Base-by-base conservation (phyloP, 2,888 invertebrate species). In the Mimas tiliae region DNA sequence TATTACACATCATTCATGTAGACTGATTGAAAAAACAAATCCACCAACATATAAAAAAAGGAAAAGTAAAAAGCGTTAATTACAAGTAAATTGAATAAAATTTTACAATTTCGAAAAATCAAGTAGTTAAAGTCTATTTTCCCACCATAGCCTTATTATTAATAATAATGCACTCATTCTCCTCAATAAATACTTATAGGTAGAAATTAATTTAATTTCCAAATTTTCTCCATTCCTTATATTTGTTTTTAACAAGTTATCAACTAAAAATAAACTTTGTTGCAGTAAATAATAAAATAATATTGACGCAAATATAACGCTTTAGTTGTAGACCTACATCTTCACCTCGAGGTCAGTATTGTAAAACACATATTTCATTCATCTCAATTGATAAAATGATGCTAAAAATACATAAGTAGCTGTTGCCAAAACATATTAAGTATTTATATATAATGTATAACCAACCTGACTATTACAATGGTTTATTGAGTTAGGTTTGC, bases 401-500 rank as follows among this genome's bases (percentile, higher is more conserved):
- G 38, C 45, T 52, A 53, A 53, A 47, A n/a, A 16, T 27, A 45
- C 11, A 38, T 9, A 14, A 42, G 21, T 21, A 21, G 38, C 16
- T 7, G 19, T 12, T 16, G 21, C 21, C 16, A 38, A 38, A 38
- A 21, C 42, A 64, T n/a, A n/a, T 51, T 9, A 33, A 21, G 52
- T 53, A 48, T 48, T 48, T 27, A 64, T 64, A 11, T 42, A 27
- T 53, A 27, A n/a, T 27, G 14, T 48, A 47, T 53, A 64, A 64
- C 42, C 2, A 55, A 33, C 58, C 65, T 65, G 65, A 58, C 48
- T 34, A 48, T 47, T 45, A 45, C 16, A 16, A 58, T 48, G 34
- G 9, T 50, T 48, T 48, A 58, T 65, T 58, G 48, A 14, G 19
- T 34, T 55, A 65, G 42, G 48, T 58, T 34, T 55, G 55, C 38